Evolutionary conservation across 37 sponge, comb jelly and placozoan genomes (phyloP), one percentile per base, ranked within the genome.

Genomic region (Halisarca cf. caerulea): DNA sequence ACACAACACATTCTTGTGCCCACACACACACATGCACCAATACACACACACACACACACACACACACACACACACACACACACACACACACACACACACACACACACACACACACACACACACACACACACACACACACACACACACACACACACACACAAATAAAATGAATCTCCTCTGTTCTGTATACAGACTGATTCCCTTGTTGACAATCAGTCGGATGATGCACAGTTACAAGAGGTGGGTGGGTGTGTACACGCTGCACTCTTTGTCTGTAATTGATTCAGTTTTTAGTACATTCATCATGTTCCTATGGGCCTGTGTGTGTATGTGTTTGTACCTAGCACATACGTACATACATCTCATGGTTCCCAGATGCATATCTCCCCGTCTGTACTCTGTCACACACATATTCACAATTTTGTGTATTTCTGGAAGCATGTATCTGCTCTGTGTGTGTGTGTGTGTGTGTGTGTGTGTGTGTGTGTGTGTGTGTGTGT

Each of bases 231-330:
- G 58, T 78, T 72, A 0, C 66, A 70, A 84, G 80, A 84, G 73
- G 84, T 47, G 71, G 84, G 69, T 41, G 79, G 70, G 84, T 88
- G 83, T n/a, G n/a, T n/a, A n/a, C n/a, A n/a, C n/a, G n/a, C n/a
- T n/a, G n/a, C n/a, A n/a, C n/a, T n/a, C n/a, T n/a, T n/a, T n/a
- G n/a, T n/a, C n/a, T n/a, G n/a, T n/a, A n/a, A n/a, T n/a, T n/a
- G n/a, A n/a, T n/a, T n/a, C n/a, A n/a, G n/a, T n/a, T n/a, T n/a
- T n/a, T n/a, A n/a, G n/a, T n/a, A n/a, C n/a, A n/a, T n/a, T n/a
- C n/a, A n/a, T n/a, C n/a, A n/a, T n/a, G n/a, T n/a, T n/a, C n/a
- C n/a, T n/a, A n/a, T n/a, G n/a, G n/a, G n/a, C n/a, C n/a, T n/a
- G n/a, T n/a, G n/a, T n/a, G n/a, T n/a, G n/a, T n/a, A n/a, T n/a